Conservation (phyloP, 2,797 vertebrate species). For the Esox masquinongy region DNA sequence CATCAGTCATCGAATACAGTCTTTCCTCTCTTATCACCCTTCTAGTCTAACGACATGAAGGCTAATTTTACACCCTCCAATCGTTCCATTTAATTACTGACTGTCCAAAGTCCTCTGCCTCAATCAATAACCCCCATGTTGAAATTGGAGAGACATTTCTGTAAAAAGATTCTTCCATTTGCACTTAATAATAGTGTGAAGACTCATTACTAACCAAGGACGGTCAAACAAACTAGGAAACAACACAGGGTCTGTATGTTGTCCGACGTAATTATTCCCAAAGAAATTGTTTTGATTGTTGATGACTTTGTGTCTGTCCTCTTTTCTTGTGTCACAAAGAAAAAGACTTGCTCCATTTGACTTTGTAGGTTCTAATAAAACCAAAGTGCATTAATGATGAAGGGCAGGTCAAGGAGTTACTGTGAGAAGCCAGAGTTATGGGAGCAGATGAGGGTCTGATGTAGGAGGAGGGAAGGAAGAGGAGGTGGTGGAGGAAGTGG, state of each 20-base stretch:
- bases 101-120: slow-evolving; percentile 71
- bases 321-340: not conserved
- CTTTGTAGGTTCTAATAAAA: slow-evolving; percentile 52
- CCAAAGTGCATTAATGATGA: no score
- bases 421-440: no score
- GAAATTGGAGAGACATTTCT: slow-evolving; percentile 43
- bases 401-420: not conserved
- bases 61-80: slow-evolving; percentile 82
- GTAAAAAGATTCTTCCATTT: slow-evolving; percentile 10
- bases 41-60: slow-evolving; percentile 75
- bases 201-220: not conserved
- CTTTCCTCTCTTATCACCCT: slow-evolving; percentile 59
- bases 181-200: not conserved
- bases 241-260: not conserved
- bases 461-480: not conserved
- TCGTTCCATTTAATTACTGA: slow-evolving; percentile 80
- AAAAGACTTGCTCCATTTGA: not conserved
- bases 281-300: not conserved
- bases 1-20: slow-evolving; percentile 66
- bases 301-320: not conserved
- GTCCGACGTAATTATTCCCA: not conserved
- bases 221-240: not conserved
- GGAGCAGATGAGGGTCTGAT: not conserved
- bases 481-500: no score
- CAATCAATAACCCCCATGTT: slow-evolving; percentile 74